These are phyloP conservation scores for Dendrolimus houi DNA, from an alignment of 2,888 invertebrate genomes.

Conservation along the genomic window DNA sequence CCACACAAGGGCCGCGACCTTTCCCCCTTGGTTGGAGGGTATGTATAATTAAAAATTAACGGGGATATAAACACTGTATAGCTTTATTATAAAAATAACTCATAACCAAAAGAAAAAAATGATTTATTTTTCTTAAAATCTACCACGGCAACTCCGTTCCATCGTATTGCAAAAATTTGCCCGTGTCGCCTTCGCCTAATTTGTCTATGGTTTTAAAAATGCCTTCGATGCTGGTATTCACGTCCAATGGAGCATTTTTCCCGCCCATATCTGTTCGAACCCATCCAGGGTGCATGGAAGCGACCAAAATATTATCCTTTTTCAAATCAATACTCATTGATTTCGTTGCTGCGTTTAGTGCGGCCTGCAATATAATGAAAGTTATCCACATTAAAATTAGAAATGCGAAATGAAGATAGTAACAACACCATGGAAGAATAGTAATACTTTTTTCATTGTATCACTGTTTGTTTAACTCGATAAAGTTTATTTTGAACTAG, in stretches of 20 bases:
- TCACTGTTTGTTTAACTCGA: too few relatives aligned
- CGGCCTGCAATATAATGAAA: constrained; percentile 76
- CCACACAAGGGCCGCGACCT: too few relatives aligned
- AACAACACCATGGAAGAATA: too few relatives aligned
- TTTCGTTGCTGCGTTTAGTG: constrained; percentile 90
- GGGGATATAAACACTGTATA: too few relatives aligned
- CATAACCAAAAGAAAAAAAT: neutral
- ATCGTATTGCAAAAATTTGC: constrained; percentile 86
- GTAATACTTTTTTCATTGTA: too few relatives aligned
- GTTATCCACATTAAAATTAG: too few relatives aligned
- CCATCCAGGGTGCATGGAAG: constrained; percentile 92
- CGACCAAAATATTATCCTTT: constrained; percentile 83
- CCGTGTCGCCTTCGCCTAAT: constrained; percentile 81
- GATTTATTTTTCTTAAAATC: constrained; percentile 7
- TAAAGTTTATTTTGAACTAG: too few relatives aligned
- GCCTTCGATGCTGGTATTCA: constrained; percentile 79
- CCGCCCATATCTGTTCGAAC: constrained; percentile 95
- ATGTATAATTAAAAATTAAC: too few relatives aligned
- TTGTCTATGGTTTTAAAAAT: constrained; percentile 80
- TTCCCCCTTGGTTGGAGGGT: too few relatives aligned
- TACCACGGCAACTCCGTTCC: constrained; percentile 86
- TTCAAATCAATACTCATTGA: constrained; percentile 89
- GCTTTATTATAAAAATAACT: too few relatives aligned
- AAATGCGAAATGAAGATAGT: too few relatives aligned
- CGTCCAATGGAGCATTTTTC: constrained; percentile 82